phyloP scores from a whole-genome alignment of 2,797 vertebrate species.

The Dermochelys coriacea region DNA sequence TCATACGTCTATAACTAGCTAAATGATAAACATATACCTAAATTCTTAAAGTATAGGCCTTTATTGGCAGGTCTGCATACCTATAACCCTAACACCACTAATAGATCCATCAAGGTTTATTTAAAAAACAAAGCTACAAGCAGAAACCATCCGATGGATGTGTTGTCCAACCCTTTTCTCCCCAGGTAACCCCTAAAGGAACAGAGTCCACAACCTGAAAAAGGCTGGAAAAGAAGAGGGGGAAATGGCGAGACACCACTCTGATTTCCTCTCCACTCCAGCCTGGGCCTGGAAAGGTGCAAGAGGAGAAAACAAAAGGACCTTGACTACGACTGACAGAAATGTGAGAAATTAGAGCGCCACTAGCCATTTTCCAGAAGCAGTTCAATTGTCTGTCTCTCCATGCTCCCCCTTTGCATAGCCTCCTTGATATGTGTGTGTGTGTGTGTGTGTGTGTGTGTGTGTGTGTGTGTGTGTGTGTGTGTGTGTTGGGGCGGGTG shows the following conservation, averaged over 20 bases:
- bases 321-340: neutral
- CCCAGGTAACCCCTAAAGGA: neutral
- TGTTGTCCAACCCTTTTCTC: neutral
- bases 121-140: neutral
- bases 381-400: neutral
- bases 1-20: too few relatives aligned
- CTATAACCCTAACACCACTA: too few relatives aligned
- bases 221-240: neutral
- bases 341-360: neutral
- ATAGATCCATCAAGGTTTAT: neutral
- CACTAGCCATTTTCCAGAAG: neutral
- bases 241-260: neutral
- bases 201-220: neutral
- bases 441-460: too few relatives aligned
- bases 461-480: too few relatives aligned
- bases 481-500: too few relatives aligned
- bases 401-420: neutral
- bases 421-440: neutral
- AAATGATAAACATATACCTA: too few relatives aligned
- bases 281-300: neutral
- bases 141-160: neutral
- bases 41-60: too few relatives aligned
- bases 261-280: neutral
- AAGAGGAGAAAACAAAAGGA: slow-evolving; percentile 24
- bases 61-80: too few relatives aligned